Evolutionary conservation across 35 echinoderm and acorn worm species (phyloP).

Genomic region (Ophiothrix spiculata): DNA sequence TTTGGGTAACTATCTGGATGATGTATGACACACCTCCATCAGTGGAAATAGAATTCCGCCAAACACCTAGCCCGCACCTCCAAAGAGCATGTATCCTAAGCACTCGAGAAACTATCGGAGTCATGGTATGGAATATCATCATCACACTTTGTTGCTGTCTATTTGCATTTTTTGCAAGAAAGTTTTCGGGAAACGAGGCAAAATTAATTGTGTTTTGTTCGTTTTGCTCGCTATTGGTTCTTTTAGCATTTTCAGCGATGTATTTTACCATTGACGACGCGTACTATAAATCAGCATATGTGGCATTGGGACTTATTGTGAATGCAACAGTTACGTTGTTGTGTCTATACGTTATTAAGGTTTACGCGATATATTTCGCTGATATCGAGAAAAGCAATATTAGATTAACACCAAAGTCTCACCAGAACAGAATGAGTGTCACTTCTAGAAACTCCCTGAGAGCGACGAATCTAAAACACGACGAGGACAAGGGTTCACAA

Average conservation of each 20-base stretch:
- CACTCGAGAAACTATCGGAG: slow-evolving; percentile 47
- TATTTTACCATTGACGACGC: slow-evolving; percentile 76
- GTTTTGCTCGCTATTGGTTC: slow-evolving; percentile 80
- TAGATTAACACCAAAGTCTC: too few relatives aligned
- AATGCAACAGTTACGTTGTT: slow-evolving; percentile 79
- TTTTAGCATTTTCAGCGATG: slow-evolving; percentile 69
- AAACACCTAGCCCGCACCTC: slow-evolving; percentile 22
- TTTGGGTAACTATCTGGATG: slow-evolving; percentile 52
- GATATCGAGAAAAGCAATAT: too few relatives aligned
- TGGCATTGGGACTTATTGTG: slow-evolving; percentile 70
- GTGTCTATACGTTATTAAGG: slow-evolving; percentile 81
- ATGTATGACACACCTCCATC: slow-evolving; percentile 51
- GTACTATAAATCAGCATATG: slow-evolving; percentile 65
- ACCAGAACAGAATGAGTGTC: too few relatives aligned
- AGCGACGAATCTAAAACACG: too few relatives aligned
- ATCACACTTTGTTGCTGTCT: slow-evolving; percentile 72
- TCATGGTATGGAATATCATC: too few relatives aligned
- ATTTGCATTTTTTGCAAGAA: slow-evolving; percentile 83
- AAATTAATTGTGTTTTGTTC: slow-evolving; percentile 85
- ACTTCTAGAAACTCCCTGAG: too few relatives aligned
- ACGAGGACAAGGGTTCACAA: too few relatives aligned
- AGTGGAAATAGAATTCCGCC: slow-evolving; percentile 46
- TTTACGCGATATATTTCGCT: slow-evolving; percentile 94
- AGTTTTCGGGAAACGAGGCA: slow-evolving; percentile 86
- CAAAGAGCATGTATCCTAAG: slow-evolving; percentile 53